phyloP scores from a whole-genome alignment of 2,888 invertebrate species.

The Deilephila porcellus region DNA sequence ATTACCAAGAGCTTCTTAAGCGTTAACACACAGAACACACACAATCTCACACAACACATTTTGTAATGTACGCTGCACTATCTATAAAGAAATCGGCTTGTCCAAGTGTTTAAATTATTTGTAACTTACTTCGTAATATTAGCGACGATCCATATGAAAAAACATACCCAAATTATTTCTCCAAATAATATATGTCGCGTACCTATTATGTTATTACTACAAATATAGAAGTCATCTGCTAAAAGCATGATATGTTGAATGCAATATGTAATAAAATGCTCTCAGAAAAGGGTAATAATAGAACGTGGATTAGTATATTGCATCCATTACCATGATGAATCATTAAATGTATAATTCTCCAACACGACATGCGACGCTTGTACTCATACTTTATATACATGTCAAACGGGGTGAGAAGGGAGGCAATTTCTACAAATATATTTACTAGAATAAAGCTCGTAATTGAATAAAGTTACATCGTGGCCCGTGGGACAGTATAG shows the following conservation, averaged over 20 bases:
- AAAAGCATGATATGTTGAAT: not conserved
- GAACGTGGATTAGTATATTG: not conserved
- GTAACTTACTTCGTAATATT: no score
- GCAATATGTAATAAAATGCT: not conserved
- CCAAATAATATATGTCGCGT: no score
- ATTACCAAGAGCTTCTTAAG: no score
- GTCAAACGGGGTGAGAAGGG: not conserved
- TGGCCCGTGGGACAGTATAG: no score
- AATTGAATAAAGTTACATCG: not conserved
- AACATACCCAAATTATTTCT: no score
- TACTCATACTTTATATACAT: not conserved
- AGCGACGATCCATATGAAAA: no score
- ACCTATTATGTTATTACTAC: no score
- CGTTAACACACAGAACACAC: no score
- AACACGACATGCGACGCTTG: not conserved
- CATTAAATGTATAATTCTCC: not conserved
- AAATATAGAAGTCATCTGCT: not conserved
- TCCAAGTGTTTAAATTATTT: no score
- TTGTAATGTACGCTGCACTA: no score
- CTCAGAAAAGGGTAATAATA: not conserved
- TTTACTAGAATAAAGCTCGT: not conserved
- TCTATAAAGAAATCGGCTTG: no score
- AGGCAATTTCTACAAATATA: not conserved
- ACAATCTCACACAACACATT: no score
- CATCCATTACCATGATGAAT: constrained; percentile 6